Percentiles rank a stretch among this genome's conserved stretches.
These are phyloP conservation scores for Accipiter virgatus DNA, from an alignment of 2,113 vertebrate genomes.

Conservation along the genomic window DNA sequence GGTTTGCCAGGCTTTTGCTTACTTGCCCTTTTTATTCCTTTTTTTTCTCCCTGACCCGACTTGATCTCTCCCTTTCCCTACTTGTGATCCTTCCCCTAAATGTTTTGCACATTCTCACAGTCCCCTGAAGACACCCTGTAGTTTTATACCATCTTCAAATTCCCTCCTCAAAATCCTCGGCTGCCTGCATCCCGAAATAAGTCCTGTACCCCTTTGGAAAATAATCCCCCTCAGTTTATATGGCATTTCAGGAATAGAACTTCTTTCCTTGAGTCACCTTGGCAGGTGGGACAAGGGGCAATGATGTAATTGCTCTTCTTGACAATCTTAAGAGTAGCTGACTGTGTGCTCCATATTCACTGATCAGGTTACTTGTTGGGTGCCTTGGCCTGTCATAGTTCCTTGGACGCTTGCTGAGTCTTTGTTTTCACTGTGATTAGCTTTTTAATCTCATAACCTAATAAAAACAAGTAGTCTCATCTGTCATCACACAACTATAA, in stretches of 20 bases:
- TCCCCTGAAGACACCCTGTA: accelerated
- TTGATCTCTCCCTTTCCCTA: not conserved
- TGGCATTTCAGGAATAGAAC: not conserved
- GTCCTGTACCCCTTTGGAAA: not conserved
- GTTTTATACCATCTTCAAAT: not conserved
- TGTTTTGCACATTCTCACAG: not conserved
- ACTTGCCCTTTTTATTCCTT: not conserved
- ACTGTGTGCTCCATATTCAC: not conserved
- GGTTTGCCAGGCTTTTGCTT: not conserved
- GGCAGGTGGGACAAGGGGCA: not conserved
- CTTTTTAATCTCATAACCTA: not conserved
- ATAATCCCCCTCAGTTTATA: not conserved
- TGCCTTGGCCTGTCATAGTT: not conserved
- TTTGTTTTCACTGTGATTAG: not conserved
- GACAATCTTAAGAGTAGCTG: not conserved
- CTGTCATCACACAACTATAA: not conserved
- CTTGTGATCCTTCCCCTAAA: not conserved
- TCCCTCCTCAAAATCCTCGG: not conserved
- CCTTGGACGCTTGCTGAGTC: not conserved
- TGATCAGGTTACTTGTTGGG: not conserved
- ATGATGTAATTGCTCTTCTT: not conserved
- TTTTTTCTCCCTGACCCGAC: not conserved
- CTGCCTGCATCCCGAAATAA: not conserved
- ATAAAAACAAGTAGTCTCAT: not conserved
- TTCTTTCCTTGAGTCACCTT: not conserved